Evolutionary conservation across 2,888 invertebrate species (phyloP).

Genomic region (Drosophila recens): DNA sequence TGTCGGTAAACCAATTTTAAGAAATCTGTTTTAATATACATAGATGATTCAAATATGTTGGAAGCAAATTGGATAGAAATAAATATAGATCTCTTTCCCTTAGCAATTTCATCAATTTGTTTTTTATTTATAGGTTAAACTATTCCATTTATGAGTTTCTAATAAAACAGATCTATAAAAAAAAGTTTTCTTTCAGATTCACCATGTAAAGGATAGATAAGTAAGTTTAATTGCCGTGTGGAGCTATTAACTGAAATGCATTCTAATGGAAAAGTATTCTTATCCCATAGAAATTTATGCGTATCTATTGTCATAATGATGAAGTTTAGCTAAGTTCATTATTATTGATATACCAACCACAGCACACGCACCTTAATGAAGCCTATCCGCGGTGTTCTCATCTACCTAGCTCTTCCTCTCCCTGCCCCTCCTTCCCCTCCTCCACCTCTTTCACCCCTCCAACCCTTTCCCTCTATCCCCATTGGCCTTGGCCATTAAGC

Average conservation of each 20-base stretch:
- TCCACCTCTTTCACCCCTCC: background rate
- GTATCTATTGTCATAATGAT: background rate
- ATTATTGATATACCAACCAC: conserved; percentile 11
- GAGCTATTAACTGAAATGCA: no score
- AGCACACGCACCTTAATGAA: conserved; percentile 44
- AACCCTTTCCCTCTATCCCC: background rate
- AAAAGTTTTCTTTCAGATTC: no score
- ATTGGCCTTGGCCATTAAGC: conserved; percentile 13
- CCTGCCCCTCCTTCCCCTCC: background rate
- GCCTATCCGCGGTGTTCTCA: conserved; percentile 28
- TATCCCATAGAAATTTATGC: background rate
- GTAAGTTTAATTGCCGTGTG: no score
- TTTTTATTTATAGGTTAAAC: background rate
- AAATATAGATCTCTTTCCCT: background rate
- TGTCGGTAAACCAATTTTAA: no score
- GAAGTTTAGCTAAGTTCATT: conserved; percentile 13
- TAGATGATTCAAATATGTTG: no score
- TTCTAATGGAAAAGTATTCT: no score
- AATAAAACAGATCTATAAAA: no score
- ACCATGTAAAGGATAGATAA: no score
- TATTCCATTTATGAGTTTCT: no score
- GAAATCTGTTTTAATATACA: no score
- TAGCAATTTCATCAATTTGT: background rate
- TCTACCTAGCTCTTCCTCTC: background rate
- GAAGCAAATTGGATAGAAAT: background rate